These are phyloP conservation scores for Apodemus speciosus DNA, from an alignment of 2,113 vertebrate genomes.

Conservation along the genomic window DNA sequence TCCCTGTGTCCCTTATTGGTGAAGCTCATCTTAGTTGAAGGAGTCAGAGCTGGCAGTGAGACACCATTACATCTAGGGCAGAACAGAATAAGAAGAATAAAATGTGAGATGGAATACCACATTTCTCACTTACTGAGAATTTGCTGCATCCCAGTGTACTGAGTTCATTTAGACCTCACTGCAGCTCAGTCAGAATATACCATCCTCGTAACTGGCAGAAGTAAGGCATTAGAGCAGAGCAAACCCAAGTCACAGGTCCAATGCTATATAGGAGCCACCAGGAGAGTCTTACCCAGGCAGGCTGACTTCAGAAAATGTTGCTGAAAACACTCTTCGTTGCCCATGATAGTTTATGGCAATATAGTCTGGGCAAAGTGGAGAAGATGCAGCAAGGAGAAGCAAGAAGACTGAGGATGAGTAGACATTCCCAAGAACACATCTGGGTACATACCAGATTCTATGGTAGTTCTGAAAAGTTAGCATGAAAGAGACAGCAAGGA, in stretches of 20 bases:
- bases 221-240: not conserved
- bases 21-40: not conserved
- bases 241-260: not conserved
- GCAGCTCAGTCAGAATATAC: not conserved
- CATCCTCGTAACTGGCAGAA: not conserved
- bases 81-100: not conserved
- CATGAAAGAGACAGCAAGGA: not conserved
- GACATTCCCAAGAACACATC: not conserved
- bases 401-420: not conserved
- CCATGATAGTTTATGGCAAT: rapidly evolving
- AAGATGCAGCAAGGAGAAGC: not conserved
- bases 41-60: not conserved
- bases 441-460: not conserved
- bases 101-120: not conserved
- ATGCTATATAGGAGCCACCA: rapidly evolving
- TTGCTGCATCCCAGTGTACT: not conserved
- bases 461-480: not conserved
- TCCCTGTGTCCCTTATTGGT: not conserved
- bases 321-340: not conserved
- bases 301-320: not conserved
- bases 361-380: rapidly evolving
- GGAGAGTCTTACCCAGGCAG: not conserved
- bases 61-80: not conserved
- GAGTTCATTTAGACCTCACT: not conserved
- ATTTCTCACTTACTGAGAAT: not conserved